phyloP scores from a whole-genome alignment of 2,888 invertebrate species.

The Cantharis flavilabris region DNA sequence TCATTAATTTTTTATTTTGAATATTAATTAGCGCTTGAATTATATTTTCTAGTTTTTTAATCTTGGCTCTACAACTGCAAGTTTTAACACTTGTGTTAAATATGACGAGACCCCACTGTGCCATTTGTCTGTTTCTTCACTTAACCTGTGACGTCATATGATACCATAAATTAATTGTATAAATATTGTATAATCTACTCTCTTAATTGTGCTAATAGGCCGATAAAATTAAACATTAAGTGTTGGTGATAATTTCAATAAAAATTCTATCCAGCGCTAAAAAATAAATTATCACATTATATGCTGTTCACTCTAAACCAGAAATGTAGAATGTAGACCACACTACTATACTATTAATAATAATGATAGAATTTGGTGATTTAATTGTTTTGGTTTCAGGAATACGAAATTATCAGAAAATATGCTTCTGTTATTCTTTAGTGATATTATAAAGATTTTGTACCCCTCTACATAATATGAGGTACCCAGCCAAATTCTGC shows the following conservation, averaged over 20 bases:
- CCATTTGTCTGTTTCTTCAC: slow-evolving; percentile 16
- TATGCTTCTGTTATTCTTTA: not conserved
- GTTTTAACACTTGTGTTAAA: slow-evolving; percentile 10
- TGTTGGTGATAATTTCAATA: not conserved
- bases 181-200: not conserved
- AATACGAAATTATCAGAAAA: not conserved
- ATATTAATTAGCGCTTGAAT: not conserved
- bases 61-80: not conserved
- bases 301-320: not conserved
- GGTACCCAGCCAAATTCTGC: no score
- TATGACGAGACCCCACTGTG: slow-evolving; percentile 10
- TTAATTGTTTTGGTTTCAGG: not conserved
- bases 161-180: slow-evolving; percentile 3
- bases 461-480: no score
- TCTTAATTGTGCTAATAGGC: slow-evolving; percentile 6
- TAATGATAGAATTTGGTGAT: not conserved
- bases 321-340: not conserved
- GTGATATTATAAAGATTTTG: no score
- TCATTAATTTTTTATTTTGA: not conserved
- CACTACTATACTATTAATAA: not conserved
- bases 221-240: not conserved
- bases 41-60: not conserved
- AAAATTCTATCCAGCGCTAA: not conserved
- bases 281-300: not conserved
- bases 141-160: slow-evolving; percentile 22